Conservation (phyloP, 2,113 vertebrate species). For the Sigmodon hispidus region DNA sequence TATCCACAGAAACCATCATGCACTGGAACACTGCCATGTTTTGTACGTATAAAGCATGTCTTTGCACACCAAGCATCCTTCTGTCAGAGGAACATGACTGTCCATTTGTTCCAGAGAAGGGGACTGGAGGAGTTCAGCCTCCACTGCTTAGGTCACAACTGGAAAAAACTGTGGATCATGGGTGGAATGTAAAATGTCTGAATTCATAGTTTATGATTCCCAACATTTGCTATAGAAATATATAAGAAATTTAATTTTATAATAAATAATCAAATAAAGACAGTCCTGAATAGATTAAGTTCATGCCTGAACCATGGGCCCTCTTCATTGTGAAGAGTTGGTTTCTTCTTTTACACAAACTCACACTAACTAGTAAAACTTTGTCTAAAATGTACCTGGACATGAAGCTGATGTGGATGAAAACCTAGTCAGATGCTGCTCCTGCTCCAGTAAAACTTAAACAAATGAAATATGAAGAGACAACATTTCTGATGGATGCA, state of each 20-base stretch:
- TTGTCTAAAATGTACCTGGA: not conserved
- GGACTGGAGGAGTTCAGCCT: not conserved
- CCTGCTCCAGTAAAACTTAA: not conserved
- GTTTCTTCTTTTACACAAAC: not conserved
- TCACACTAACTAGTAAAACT: not conserved
- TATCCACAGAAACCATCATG: not conserved
- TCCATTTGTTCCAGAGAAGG: too few relatives aligned
- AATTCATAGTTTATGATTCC: not conserved
- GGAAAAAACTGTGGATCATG: not conserved
- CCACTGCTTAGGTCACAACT: not conserved
- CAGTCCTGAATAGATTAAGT: not conserved
- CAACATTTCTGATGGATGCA: too few relatives aligned
- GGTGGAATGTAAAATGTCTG: not conserved
- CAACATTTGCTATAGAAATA: not conserved
- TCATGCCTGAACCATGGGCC: fast-evolving
- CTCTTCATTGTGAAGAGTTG: not conserved
- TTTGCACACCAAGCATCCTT: not conserved
- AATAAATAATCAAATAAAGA: not conserved
- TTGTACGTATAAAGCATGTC: not conserved
- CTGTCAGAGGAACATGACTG: not conserved
- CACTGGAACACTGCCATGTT: not conserved
- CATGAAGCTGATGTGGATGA: not conserved
- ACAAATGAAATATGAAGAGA: not conserved
- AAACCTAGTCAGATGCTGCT: not conserved
- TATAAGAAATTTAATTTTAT: not conserved